Conservation (phyloP, 2,113 vertebrate genomes). For the Myrmecobius fasciatus region DNA sequence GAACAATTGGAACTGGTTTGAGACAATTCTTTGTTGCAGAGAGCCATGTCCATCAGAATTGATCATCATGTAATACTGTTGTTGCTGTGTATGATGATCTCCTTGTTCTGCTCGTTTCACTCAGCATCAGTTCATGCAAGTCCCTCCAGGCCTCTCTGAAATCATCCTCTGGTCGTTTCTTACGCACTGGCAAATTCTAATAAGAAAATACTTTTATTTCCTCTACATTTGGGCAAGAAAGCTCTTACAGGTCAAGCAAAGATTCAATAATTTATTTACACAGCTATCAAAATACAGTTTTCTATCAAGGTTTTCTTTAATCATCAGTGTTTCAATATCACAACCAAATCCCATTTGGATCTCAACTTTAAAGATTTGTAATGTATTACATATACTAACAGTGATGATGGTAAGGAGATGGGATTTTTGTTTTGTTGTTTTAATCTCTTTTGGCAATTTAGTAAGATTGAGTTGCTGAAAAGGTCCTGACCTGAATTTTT, state of each 20-base stretch:
- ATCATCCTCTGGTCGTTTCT: too few relatives aligned
- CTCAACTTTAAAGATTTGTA: slow-evolving; percentile 45
- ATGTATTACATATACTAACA: background rate
- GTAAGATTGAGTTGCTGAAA: slow-evolving; percentile 22
- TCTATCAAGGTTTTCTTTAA: slow-evolving; percentile 42
- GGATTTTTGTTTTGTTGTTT: slow-evolving; percentile 9
- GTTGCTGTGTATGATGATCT: too few relatives aligned
- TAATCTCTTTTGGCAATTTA: background rate
- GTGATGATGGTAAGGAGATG: background rate
- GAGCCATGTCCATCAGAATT: too few relatives aligned
- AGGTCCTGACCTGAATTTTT: background rate
- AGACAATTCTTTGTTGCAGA: too few relatives aligned
- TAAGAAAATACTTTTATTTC: background rate
- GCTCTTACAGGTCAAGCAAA: slow-evolving; percentile 11
- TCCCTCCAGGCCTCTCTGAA: too few relatives aligned
- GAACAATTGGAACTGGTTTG: too few relatives aligned
- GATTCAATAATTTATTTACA: slow-evolving; percentile 16
- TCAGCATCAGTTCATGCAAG: too few relatives aligned
- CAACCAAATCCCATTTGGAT: slow-evolving; percentile 48
- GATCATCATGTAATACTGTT: too few relatives aligned
- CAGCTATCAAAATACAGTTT: slow-evolving; percentile 46
- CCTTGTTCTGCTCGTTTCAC: too few relatives aligned
- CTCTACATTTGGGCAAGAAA: background rate
- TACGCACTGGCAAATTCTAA: background rate
- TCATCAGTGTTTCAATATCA: slow-evolving; percentile 45